Evolutionary conservation across 2,797 vertebrate genomes (phyloP).

Genomic region (Nannoperca australis): DNA sequence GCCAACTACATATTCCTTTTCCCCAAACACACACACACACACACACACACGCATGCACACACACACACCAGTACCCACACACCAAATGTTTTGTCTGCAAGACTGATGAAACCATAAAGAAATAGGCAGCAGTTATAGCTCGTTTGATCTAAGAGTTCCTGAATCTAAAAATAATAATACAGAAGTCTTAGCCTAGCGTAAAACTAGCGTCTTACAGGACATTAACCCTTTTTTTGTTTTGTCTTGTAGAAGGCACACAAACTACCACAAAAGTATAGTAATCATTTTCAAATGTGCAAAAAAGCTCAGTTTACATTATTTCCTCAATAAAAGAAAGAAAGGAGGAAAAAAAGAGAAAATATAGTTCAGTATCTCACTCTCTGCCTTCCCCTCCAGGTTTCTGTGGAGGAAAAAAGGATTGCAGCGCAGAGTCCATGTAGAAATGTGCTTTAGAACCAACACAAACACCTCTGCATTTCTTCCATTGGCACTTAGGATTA

Average conservation of each 20-base stretch:
- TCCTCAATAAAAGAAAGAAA: conserved; percentile 58
- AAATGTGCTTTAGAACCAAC: conserved; percentile 65
- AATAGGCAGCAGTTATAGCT: conserved; percentile 76
- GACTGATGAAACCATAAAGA: conserved; percentile 28
- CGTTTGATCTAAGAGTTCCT: conserved; percentile 65
- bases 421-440: conserved; percentile 39
- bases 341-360: not conserved
- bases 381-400: conserved; percentile 8
- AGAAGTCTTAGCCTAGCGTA: conserved; percentile 56
- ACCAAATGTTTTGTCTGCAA: conserved; percentile 11
- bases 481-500: conserved; percentile 68
- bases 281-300: conserved; percentile 84
- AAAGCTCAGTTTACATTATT: conserved; percentile 77
- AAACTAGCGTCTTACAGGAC: conserved; percentile 63
- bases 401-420: conserved; percentile 16
- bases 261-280: conserved; percentile 75
- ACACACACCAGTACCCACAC: conserved; percentile 3
- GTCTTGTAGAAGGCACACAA: conserved; percentile 82
- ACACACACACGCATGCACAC: not conserved
- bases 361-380: conserved; percentile 20
- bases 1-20: conserved; percentile 21
- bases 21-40: not conserved
- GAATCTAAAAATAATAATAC: conserved; percentile 57
- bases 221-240: conserved; percentile 55
- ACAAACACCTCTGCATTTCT: conserved; percentile 38